Base-by-base conservation (phyloP, 35 echinoderm and acorn worm species). In the Lytechinus pictus region DNA sequence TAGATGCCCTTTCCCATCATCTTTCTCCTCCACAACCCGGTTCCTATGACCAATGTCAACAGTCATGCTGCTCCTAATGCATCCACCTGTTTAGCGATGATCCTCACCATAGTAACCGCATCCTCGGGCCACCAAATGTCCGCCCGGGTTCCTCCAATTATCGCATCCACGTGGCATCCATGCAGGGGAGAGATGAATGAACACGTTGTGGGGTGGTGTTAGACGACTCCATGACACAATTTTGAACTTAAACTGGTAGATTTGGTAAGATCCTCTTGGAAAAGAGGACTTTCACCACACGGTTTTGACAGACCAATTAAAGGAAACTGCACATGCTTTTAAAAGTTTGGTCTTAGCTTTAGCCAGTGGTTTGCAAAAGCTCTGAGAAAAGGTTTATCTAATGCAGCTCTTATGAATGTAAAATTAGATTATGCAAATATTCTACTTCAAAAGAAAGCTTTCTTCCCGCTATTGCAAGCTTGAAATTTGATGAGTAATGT, bases 21-120 rank as follows among this genome's bases (percentile, higher is more conserved):
- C 66, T 79, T 79, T 16, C 66, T 79, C 66, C 66, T 79, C 66
- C 66, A 79, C 66, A 24, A 79, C 66, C 66, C 66, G n/a, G 10
- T 79, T 79, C 66, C 21, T 79, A 79, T 79, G 66, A 79, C 66
- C 66, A 79, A 79, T 79, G 66, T 79, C 66, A 79, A 79, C 66
- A 79, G 66, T 79, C 66, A 79, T 79, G 66, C 66, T 24, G 66
- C 66, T 79, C 66, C 66, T 79, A 79, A 79, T 79, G 66, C 66
- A 79, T 79, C 66, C 66, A 79, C 66, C 66, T 79, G 66, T 79
- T 79, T 79, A 79, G 66, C 66, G 66, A 79, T 79, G 66, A 79
- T 79, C 6, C 66, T 79, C 66, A 79, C 66, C 66, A 79, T 79
- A 79, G 66, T 79, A 79, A 79, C 66, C 66, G 66, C 66, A 79